Conservation (phyloP, 2,797 vertebrate genomes). For the Mycteria americana region DNA sequence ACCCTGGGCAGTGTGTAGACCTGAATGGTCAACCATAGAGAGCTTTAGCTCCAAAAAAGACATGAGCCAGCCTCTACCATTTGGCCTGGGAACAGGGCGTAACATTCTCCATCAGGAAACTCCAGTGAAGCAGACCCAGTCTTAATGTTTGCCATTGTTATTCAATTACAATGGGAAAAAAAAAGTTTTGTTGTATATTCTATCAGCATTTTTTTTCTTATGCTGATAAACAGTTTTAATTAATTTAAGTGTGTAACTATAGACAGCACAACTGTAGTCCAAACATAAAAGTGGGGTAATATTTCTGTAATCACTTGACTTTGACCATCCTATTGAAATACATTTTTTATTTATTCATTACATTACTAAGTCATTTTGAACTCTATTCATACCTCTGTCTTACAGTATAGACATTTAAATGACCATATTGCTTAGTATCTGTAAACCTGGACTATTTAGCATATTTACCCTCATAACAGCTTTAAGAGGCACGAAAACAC, state of each 20-base stretch:
- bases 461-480: not conserved
- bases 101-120: not conserved
- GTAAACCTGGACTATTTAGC: not conserved
- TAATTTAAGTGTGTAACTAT: not conserved
- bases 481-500: not conserved
- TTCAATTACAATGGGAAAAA: not conserved
- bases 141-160: not conserved
- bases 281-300: not conserved
- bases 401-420: not conserved
- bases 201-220: not conserved
- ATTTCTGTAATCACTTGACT: not conserved
- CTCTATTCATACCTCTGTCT: not conserved
- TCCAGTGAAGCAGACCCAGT: not conserved
- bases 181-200: not conserved
- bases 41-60: not conserved
- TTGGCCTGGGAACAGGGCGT: not conserved
- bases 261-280: not conserved
- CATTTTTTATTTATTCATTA: not conserved
- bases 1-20: not conserved
- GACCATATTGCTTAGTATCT: not conserved
- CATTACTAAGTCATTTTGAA: not conserved
- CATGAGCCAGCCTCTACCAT: not conserved
- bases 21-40: not conserved
- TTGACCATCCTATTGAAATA: not conserved
- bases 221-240: not conserved